Conservation (phyloP, 2,888 invertebrate species). For the Cabera pusaria region DNA sequence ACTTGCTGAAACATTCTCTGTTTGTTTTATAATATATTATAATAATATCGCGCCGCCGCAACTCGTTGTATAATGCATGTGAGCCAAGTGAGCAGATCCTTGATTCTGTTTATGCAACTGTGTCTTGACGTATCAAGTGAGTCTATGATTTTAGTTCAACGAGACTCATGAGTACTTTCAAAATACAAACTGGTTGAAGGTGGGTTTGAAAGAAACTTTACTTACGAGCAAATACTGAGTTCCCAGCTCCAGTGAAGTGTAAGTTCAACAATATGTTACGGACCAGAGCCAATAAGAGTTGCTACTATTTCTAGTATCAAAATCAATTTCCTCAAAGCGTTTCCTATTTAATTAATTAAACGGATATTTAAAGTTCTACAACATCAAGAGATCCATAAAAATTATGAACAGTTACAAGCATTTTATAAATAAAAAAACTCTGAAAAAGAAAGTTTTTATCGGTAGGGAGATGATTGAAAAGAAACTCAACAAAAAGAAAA, state of each 20-base stretch:
- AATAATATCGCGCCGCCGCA: conserved; percentile 18
- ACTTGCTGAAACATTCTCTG: conserved; percentile 21
- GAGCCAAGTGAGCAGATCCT: conserved; percentile 2
- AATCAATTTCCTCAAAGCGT: too few species aligned
- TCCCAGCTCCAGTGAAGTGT: too few species aligned
- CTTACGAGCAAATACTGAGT: too few species aligned
- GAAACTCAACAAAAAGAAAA: conserved; percentile 23
- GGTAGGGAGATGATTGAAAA: conserved; percentile 26
- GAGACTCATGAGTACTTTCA: too few species aligned
- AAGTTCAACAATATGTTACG: too few species aligned
- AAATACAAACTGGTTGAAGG: too few species aligned
- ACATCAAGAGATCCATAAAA: conserved; percentile 1
- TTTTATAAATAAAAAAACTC: conserved; percentile 13
- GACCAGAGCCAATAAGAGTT: too few species aligned
- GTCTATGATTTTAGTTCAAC: too few species aligned
- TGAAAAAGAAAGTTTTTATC: conserved; percentile 23
- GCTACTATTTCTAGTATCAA: too few species aligned
- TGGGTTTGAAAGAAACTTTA: too few species aligned
- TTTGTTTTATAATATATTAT: conserved; percentile 22
- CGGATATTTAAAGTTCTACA: not conserved
- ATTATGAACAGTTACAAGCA: conserved; percentile 9
- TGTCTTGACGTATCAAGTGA: conserved; percentile 1
- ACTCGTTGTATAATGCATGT: conserved; percentile 8
- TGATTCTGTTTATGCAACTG: conserved; percentile 6
- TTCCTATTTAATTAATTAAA: too few species aligned